phyloP scores from a whole-genome alignment of 2,888 invertebrate genomes.

The Laothoe populi region DNA sequence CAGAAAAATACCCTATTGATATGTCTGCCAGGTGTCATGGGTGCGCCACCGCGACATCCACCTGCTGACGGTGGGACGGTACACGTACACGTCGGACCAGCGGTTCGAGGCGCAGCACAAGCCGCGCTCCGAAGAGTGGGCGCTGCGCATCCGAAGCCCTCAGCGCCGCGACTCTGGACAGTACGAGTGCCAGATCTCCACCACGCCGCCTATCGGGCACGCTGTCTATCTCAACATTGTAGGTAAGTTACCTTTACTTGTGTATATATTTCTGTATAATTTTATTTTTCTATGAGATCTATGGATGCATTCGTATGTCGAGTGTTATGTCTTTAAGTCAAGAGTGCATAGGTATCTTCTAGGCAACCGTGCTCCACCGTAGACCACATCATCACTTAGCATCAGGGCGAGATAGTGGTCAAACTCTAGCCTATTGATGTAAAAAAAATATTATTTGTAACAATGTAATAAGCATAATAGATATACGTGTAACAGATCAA shows the following conservation, averaged over 20 bases:
- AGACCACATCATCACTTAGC: no score
- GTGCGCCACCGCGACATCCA: conserved; percentile 96
- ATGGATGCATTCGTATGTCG: no score
- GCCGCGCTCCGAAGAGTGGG: conserved; percentile 95
- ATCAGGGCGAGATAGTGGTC: no score
- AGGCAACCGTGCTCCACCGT: no score
- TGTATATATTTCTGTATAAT: background rate
- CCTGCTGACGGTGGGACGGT: conserved; percentile 94
- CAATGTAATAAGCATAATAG: no score
- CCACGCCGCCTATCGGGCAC: conserved; percentile 94
- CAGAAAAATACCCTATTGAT: no score
- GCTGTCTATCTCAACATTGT: conserved; percentile 92
- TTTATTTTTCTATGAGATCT: no score
- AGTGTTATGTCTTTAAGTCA: no score
- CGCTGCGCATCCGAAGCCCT: conserved; percentile 86
- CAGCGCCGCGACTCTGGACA: conserved; percentile 94
- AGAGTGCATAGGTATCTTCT: no score
- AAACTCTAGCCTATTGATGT: no score
- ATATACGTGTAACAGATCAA: no score
- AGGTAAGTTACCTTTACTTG: conserved; percentile 85
- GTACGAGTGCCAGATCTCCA: conserved; percentile 96
- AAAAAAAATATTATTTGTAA: no score
- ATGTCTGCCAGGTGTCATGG: conserved; percentile 91
- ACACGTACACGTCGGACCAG: conserved; percentile 94
- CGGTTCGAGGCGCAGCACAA: conserved; percentile 92